Conservation (phyloP, 2,888 invertebrate species). For the Rhimphoctona megacephalus region DNA sequence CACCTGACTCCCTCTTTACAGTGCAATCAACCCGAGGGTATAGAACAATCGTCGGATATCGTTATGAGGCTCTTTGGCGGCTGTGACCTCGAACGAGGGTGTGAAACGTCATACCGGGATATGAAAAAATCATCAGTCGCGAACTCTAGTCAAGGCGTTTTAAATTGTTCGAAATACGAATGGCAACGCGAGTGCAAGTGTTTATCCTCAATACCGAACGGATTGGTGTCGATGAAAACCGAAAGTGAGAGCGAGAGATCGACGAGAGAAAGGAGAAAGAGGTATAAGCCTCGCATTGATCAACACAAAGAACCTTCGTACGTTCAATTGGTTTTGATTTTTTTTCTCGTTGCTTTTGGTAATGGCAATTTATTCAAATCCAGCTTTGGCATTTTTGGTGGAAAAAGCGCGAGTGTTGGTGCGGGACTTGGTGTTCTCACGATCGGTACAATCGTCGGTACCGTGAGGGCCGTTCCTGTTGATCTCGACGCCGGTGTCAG, state of each 20-base stretch:
- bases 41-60: conserved; percentile 36
- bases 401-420: conserved; percentile 58
- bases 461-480: conserved; percentile 75
- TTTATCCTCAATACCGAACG: conserved; percentile 49
- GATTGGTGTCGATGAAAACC: conserved; percentile 38
- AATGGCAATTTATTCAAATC: conserved; percentile 74
- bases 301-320: conserved; percentile 71
- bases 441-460: conserved; percentile 77
- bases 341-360: conserved; percentile 79
- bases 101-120: conserved; percentile 11
- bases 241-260: conserved; percentile 44
- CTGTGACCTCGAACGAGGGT: conserved; percentile 45
- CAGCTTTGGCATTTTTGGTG: conserved; percentile 67
- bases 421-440: conserved; percentile 74
- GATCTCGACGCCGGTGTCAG: conserved; percentile 83
- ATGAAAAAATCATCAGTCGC: conserved; percentile 51
- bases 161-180: conserved; percentile 55
- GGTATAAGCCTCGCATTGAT: conserved; percentile 28
- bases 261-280: conserved; percentile 64
- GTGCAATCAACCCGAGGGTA: conserved; percentile 4
- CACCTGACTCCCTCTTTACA: conserved; percentile 26
- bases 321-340: conserved; percentile 76
- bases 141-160: conserved; percentile 70
- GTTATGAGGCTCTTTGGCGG: conserved; percentile 62
- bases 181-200: conserved; percentile 57